phyloP scores from a whole-genome alignment of 92 coral and sea anemone genomes.

The Micromussa lordhowensis region DNA sequence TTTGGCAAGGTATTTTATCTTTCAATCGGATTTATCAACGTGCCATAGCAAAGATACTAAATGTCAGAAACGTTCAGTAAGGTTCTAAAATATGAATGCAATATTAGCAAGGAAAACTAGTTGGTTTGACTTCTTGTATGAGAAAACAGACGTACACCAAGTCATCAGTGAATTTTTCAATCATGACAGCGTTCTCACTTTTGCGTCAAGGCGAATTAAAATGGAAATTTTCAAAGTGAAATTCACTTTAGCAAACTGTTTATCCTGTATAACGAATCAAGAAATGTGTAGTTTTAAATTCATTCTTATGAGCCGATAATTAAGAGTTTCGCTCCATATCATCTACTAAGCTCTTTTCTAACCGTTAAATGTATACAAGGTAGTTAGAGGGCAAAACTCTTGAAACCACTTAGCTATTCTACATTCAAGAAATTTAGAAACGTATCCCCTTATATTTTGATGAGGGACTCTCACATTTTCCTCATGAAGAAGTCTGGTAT shows the following conservation, averaged over 20 bases:
- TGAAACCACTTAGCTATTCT: not conserved
- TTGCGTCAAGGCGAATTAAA: not conserved
- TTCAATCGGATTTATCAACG: not conserved
- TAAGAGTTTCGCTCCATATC: not conserved
- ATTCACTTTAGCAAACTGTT: not conserved
- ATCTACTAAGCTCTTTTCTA: not conserved
- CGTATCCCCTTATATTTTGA: not conserved
- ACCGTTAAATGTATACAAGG: not conserved
- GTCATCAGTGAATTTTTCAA: not conserved
- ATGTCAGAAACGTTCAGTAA: not conserved
- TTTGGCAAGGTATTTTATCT: not conserved
- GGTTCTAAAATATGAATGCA: not conserved
- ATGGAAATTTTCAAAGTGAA: not conserved
- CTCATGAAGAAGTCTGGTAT: not conserved
- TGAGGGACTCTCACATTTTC: not conserved
- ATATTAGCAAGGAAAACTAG: not conserved
- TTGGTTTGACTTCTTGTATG: not conserved
- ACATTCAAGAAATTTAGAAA: not conserved
- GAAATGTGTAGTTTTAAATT: not conserved
- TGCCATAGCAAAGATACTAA: not conserved
- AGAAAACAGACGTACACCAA: not conserved
- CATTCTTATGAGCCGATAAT: not conserved
- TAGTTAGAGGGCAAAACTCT: not conserved
- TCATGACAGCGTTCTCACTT: not conserved
- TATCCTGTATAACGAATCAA: not conserved